phyloP scores from a whole-genome alignment of 2,888 invertebrate genomes.

The Tribolium freemani region DNA sequence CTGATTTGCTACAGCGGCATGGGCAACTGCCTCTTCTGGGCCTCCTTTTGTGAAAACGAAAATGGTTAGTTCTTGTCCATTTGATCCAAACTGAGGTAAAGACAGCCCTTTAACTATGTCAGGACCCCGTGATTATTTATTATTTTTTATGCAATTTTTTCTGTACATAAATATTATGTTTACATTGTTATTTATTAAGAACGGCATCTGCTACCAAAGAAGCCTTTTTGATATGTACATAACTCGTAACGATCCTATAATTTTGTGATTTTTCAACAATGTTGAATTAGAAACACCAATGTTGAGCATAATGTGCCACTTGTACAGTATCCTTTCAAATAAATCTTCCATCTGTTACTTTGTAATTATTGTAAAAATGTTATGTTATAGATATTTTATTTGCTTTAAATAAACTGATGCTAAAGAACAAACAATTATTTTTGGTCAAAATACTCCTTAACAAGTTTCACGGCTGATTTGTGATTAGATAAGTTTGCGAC shows the following conservation, averaged over 20 bases:
- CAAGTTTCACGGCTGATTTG: constrained; percentile 74
- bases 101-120: constrained; percentile 7
- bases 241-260: constrained; percentile 17
- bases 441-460: constrained; percentile 72
- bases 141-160: constrained; percentile 14
- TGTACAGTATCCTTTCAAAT: constrained; percentile 33
- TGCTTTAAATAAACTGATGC: constrained; percentile 22
- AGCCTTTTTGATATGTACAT: constrained; percentile 30
- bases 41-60: constrained; percentile 80
- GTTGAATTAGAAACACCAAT: constrained; percentile 38
- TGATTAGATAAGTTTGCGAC: constrained; percentile 77
- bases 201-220: constrained; percentile 31
- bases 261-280: constrained; percentile 29
- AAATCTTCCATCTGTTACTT: constrained; percentile 13
- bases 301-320: constrained; percentile 16
- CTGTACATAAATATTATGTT: constrained; percentile 12
- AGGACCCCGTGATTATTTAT: constrained; percentile 6
- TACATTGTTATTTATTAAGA: constrained; percentile 23
- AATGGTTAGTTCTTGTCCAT: constrained; percentile 61
- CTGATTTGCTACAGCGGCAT: constrained; percentile 96
- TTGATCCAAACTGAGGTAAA: constrained; percentile 5
- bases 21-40: constrained; percentile 96
- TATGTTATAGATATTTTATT: constrained; percentile 19
- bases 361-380: constrained; percentile 1
- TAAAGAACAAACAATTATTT: not conserved